phyloP scores from a whole-genome alignment of 1,140 invertebrate species.

The Drosophila lowei region DNA sequence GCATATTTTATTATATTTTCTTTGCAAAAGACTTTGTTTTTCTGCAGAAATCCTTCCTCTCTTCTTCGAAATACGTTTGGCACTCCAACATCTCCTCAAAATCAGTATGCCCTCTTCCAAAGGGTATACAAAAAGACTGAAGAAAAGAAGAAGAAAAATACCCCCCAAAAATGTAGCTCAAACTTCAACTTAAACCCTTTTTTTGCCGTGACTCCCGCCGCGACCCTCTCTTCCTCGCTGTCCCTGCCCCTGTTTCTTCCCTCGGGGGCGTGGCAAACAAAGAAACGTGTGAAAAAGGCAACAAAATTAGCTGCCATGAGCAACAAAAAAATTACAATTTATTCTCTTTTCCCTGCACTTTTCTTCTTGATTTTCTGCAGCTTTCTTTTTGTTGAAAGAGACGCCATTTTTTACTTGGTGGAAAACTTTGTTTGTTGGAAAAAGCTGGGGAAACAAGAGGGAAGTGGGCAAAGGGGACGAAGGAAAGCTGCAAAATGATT shows the following conservation, averaged over 20 bases:
- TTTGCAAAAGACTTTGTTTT: too few species aligned
- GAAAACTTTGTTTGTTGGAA: slow-evolving; percentile 5
- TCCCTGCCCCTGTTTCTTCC: not conserved
- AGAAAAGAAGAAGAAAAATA: slow-evolving; percentile 41
- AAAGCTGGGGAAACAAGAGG: slow-evolving; percentile 6
- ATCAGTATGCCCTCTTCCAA: too few species aligned
- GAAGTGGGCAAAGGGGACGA: too few species aligned
- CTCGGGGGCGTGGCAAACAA: slow-evolving; percentile 49
- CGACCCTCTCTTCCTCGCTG: slow-evolving; percentile 17
- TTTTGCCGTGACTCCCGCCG: slow-evolving; percentile 21
- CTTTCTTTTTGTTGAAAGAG: slow-evolving; percentile 12
- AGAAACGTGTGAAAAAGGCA: slow-evolving; percentile 78
- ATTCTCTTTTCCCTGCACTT: slow-evolving; percentile 14
- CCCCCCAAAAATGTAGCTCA: slow-evolving; percentile 6
- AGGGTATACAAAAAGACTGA: not conserved
- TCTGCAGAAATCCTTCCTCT: too few species aligned
- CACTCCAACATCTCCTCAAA: too few species aligned
- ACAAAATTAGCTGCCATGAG: slow-evolving; percentile 68
- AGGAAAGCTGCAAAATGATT: slow-evolving; percentile 34
- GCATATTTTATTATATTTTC: too few species aligned
- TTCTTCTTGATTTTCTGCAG: slow-evolving; percentile 11
- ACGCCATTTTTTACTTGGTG: slow-evolving; percentile 41
- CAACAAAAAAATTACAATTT: slow-evolving; percentile 50
- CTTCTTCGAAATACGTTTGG: too few species aligned
- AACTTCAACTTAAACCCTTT: slow-evolving; percentile 57